A percentile compares a stretch with the other conserved stretches of the same genome.
Evolutionary conservation across 2,888 invertebrate species (phyloP).

Genomic region (Rhingia rostrata): DNA sequence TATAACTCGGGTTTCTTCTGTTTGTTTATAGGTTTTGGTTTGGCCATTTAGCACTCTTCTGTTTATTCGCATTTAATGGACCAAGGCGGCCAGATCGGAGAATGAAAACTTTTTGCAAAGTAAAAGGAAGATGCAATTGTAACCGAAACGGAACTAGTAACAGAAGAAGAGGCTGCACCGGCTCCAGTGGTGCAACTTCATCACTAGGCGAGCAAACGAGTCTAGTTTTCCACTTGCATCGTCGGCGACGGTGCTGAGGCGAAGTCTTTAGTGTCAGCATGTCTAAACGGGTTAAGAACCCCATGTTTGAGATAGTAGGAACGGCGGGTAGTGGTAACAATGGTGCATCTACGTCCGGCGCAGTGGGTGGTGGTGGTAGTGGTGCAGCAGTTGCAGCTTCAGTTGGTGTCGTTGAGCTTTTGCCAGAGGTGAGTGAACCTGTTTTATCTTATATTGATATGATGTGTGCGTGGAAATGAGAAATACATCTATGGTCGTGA

Average conservation of each 20-base stretch:
- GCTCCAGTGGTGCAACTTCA: neutral
- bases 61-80: conserved; percentile 3
- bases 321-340: conserved; percentile 42
- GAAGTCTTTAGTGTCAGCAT: conserved; percentile 33
- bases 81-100: conserved; percentile 11
- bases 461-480: conserved; percentile 20
- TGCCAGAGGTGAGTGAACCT: conserved; percentile 71
- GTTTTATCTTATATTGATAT: conserved; percentile 1
- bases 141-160: conserved; percentile 9
- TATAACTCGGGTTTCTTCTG: neutral
- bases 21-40: conserved; percentile 38
- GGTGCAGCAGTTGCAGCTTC: conserved; percentile 51
- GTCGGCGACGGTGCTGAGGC: conserved; percentile 11
- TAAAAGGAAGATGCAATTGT: conserved; percentile 52
- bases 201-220: conserved; percentile 3
- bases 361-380: conserved; percentile 56
- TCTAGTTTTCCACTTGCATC: conserved; percentile 28
- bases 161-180: neutral
- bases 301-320: conserved; percentile 64
- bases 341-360: conserved; percentile 67
- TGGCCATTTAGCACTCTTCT: conserved; percentile 13
- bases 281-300: conserved; percentile 66
- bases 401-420: conserved; percentile 59
- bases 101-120: conserved; percentile 53
- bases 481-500: conserved; percentile 8